Evolutionary conservation across 2,113 vertebrate genomes (phyloP).

Genomic region (Ciconia stormi): DNA sequence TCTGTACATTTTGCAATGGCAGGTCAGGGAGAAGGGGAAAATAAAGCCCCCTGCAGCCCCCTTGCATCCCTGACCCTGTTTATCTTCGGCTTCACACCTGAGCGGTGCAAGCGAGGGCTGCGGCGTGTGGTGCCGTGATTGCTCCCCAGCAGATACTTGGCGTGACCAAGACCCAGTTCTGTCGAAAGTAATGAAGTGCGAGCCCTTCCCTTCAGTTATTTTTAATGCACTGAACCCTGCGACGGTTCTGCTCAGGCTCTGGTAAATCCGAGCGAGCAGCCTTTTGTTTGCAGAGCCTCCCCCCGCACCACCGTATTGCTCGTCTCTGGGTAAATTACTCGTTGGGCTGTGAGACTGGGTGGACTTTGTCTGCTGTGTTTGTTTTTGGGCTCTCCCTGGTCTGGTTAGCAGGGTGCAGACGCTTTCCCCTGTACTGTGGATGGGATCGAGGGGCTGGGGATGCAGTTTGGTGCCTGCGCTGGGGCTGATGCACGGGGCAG

Average conservation of each 20-base stretch:
- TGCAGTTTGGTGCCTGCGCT: rapidly evolving
- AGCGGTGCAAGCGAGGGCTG: rapidly evolving
- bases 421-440: background rate
- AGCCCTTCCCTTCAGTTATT: constrained; percentile 54
- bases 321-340: background rate
- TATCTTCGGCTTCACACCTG: background rate
- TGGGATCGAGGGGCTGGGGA: rapidly evolving
- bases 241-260: background rate
- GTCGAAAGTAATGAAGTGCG: constrained; percentile 32
- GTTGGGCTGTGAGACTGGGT: background rate
- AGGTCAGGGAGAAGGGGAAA: background rate
- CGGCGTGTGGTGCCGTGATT: background rate
- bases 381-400: background rate
- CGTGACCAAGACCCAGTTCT: constrained; percentile 45
- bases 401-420: background rate
- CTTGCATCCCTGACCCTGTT: background rate
- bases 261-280: background rate
- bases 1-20: rapidly evolving
- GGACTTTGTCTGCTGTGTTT: background rate
- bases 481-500: background rate
- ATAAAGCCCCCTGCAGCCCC: background rate
- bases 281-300: background rate
- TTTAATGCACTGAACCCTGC: background rate
- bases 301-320: background rate
- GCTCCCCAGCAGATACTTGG: constrained; percentile 9